Conservation (phyloP, 1,140 invertebrate genomes). For the Holotrichia oblita region DNA sequence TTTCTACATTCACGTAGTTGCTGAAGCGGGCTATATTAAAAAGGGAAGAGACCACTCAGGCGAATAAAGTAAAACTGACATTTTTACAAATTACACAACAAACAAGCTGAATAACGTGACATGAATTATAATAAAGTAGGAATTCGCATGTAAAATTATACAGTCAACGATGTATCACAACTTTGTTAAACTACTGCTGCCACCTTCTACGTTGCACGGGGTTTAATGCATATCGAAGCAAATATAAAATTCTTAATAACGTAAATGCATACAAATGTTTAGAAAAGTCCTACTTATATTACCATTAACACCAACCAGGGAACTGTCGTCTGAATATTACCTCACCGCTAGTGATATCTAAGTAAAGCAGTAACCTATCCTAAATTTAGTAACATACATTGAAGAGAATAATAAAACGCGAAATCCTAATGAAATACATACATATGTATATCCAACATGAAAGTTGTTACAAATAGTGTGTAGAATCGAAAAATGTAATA, state of each 20-base stretch:
- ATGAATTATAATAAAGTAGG: slow-evolving; percentile 32
- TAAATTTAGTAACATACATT: too few relatives aligned
- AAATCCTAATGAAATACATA: too few relatives aligned
- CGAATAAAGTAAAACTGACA: slow-evolving; percentile 26
- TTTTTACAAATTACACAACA: slow-evolving; percentile 35
- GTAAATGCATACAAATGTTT: background rate
- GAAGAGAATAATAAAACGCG: too few relatives aligned
- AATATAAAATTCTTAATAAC: slow-evolving; percentile 31
- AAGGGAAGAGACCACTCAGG: background rate
- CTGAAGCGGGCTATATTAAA: slow-evolving; percentile 5
- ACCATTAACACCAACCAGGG: background rate
- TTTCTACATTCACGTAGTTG: background rate
- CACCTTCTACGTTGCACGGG: background rate
- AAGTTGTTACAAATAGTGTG: too few relatives aligned
- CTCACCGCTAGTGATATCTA: too few relatives aligned
- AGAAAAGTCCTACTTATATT: background rate
- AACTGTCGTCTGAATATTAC: too few relatives aligned
- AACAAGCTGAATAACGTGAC: slow-evolving; percentile 25
- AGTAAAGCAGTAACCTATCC: too few relatives aligned
- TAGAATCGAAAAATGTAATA: too few relatives aligned
- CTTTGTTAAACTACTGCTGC: slow-evolving; percentile 20
- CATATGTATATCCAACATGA: too few relatives aligned
- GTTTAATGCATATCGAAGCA: background rate
- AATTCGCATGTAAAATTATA: slow-evolving; percentile 36
- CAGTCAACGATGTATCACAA: slow-evolving; percentile 7